Base-by-base conservation (phyloP, 2,113 vertebrate genomes). In the Phylloscopus trochiloides region DNA sequence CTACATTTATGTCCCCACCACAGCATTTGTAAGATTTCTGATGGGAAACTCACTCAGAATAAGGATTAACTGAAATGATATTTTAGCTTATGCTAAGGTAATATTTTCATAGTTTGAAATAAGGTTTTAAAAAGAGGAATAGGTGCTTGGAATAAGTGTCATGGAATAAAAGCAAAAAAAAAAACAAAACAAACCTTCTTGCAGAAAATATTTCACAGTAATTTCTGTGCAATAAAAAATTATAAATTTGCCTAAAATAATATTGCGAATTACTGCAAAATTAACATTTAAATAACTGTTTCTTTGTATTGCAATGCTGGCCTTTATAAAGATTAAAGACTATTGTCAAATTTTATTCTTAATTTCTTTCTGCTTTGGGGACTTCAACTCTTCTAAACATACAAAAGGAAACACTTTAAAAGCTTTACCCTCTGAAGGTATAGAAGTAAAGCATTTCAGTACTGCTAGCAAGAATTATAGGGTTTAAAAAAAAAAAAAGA, bases 141-240 rank as follows among this genome's bases (percentile, higher is more conserved):
- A 50, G 26, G 8, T 54, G 6, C 48, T n/a, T 88, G 5, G 14
- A 80, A 22, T 10, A 58, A 1, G 2, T 38, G 3, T 36, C 71
- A 13, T 20, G 29, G 38, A 74, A 86, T 57, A 90, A 90, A 81
- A 62, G 2, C 0, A 14, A 31, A 59, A 58, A 34, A 14, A 0
- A 8, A n/a, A n/a, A n/a, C n/a, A n/a, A 13, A 38, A 32, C 32
- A 14, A 0, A 1, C 0, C 0, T 31, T 68, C 6, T 62, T 59
- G 7, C 16, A 77, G 42, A 29, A 16, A 88, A 59, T 77, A 80
- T 51, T 7, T 2, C 5, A 34, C 47, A 31, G 10, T 42, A 54
- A 26, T 29, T 71, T 82, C 73, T 80, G 5, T 12, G 21, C 3
- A 59, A 32, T 50, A 74, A 63, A 76, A 55, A 19, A 6, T 12